These are phyloP conservation scores for Enteromius thamalakanensis DNA, from an alignment of 2,797 vertebrate genomes.

Conservation along the genomic window DNA sequence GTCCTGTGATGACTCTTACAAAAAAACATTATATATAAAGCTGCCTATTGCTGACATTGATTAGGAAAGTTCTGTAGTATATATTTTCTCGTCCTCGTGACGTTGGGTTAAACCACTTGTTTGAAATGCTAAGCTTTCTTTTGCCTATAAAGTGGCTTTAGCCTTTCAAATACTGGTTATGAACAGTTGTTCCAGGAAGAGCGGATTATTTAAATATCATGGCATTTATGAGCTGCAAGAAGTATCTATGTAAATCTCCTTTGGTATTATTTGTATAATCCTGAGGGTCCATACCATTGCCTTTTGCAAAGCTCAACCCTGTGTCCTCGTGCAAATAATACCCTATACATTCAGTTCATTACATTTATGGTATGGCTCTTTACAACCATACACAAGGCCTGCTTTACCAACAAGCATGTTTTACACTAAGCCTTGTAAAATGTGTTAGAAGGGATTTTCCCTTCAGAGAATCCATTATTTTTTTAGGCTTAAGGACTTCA, in stretches of 20 bases:
- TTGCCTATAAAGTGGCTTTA: conserved; percentile 22
- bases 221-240: conserved; percentile 30
- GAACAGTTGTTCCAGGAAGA: conserved; percentile 33
- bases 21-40: conserved; percentile 1
- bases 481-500: conserved; percentile 22
- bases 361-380: not conserved
- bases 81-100: not conserved
- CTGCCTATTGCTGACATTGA: not conserved
- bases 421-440: conserved; percentile 43
- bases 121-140: conserved; percentile 3
- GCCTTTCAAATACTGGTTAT: conserved; percentile 13
- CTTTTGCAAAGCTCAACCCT: not conserved
- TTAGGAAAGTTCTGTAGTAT: not conserved
- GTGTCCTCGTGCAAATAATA: not conserved
- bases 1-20: not conserved
- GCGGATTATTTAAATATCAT: conserved; percentile 40
- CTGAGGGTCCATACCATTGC: not conserved
- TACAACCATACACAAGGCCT: not conserved
- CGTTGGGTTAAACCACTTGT: not conserved
- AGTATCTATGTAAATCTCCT: conserved; percentile 26
- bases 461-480: conserved; percentile 45
- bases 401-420: not conserved
- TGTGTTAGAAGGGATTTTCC: conserved; percentile 42
- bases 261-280: conserved; percentile 20
- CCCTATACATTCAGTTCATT: not conserved